Conservation (phyloP, 2,888 invertebrate genomes). For the Cerceris ruficornis region DNA sequence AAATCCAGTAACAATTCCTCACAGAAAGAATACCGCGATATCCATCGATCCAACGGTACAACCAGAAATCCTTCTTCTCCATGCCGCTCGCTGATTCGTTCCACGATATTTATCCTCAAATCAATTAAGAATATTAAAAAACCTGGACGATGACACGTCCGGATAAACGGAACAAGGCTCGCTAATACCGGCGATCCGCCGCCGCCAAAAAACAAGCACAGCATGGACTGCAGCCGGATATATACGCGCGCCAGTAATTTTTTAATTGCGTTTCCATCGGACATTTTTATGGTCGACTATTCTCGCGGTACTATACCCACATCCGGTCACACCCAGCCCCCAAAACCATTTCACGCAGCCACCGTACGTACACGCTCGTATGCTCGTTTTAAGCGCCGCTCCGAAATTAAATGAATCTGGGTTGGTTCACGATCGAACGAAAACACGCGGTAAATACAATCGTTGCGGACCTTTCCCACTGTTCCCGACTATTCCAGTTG, state of each 20-base stretch:
- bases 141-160: conserved; percentile 29
- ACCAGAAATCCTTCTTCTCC: neutral
- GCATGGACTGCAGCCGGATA: conserved; percentile 39
- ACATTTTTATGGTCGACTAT: conserved; percentile 69
- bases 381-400: conserved; percentile 47
- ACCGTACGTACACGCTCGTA: conserved; percentile 11
- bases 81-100: neutral
- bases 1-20: no score
- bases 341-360: conserved; percentile 45
- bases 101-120: neutral
- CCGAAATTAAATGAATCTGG: conserved; percentile 65
- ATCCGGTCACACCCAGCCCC: conserved; percentile 31
- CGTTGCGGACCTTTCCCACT: conserved; percentile 13
- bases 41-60: no score
- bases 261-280: conserved; percentile 69
- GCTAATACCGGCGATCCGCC: conserved; percentile 49
- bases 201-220: conserved; percentile 49
- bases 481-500: neutral
- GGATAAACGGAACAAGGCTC: conserved; percentile 47
- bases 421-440: conserved; percentile 42
- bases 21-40: no score
- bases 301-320: conserved; percentile 44
- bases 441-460: conserved; percentile 56
- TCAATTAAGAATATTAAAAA: conserved; percentile 22
- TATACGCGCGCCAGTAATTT: conserved; percentile 66